Evolutionary conservation across 2,888 invertebrate genomes (phyloP).

Genomic region (Drymonia ruficornis): DNA sequence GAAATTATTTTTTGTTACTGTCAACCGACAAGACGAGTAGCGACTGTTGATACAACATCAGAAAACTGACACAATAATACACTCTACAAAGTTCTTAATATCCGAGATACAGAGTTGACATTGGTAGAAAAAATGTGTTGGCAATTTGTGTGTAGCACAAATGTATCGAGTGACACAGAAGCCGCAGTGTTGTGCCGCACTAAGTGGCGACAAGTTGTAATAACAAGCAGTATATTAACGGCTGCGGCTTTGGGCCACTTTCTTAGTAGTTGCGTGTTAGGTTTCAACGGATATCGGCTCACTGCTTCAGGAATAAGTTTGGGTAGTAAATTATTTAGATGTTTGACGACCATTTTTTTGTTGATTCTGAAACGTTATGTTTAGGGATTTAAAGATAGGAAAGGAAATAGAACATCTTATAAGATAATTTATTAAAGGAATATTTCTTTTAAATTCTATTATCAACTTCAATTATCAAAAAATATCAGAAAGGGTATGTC

Average conservation of each 20-base stretch:
- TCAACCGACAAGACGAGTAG: conserved; percentile 59
- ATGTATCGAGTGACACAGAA: conserved; percentile 66
- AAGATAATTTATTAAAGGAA: too few relatives aligned
- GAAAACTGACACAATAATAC: conserved; percentile 14
- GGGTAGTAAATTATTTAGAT: not conserved
- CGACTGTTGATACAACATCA: conserved; percentile 58
- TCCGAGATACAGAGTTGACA: conserved; percentile 21
- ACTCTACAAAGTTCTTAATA: conserved; percentile 9
- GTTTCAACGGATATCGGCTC: conserved; percentile 33
- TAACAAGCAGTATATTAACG: conserved; percentile 72
- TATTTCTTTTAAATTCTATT: too few relatives aligned
- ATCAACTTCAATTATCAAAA: too few relatives aligned
- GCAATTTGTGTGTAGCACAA: conserved; percentile 7
- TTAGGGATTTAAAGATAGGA: not conserved
- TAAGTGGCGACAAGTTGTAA: conserved; percentile 78
- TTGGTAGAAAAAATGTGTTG: conserved; percentile 9
- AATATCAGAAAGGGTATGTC: too few relatives aligned
- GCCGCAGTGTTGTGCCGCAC: conserved; percentile 53
- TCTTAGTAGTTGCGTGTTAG: conserved; percentile 48
- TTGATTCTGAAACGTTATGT: not conserved
- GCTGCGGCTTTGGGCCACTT: conserved; percentile 39
- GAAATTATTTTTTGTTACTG: conserved; percentile 44
- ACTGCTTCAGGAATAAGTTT: conserved; percentile 9
- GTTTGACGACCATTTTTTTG: not conserved
- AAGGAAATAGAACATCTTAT: not conserved